Conservation (phyloP, 2,113 vertebrate genomes). For the Candoia aspera region DNA sequence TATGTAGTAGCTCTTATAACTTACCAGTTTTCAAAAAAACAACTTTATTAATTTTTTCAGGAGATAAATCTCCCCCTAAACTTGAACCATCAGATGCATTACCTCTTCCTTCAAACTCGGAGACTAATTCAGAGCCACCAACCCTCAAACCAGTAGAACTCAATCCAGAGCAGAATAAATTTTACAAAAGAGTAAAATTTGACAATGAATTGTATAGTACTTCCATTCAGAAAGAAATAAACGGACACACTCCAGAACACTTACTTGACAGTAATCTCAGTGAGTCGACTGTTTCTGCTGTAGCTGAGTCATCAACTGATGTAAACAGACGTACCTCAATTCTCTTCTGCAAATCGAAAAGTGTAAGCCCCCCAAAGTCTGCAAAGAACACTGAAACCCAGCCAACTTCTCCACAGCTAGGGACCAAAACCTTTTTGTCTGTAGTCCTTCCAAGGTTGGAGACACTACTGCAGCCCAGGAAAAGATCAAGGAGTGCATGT, state of each 20-base stretch:
- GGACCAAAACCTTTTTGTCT: constrained; percentile 96
- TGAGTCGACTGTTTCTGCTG: constrained; percentile 86
- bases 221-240: constrained; percentile 79
- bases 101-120: constrained; percentile 88
- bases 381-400: constrained; percentile 81
- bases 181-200: constrained; percentile 80
- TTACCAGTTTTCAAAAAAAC: constrained; percentile 81
- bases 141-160: constrained; percentile 94
- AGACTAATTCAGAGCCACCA: constrained; percentile 91
- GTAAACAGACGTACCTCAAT: constrained; percentile 90
- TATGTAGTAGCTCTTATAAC: constrained; percentile 78
- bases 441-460: constrained; percentile 98
- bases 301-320: constrained; percentile 84
- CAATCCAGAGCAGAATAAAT: constrained; percentile 83
- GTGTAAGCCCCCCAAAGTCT: constrained; percentile 84
- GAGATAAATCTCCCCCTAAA: constrained; percentile 97
- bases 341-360: constrained; percentile 94
- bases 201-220: constrained; percentile 80
- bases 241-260: constrained; percentile 85
- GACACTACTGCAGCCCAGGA: constrained; percentile 94
- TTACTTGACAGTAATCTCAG: constrained; percentile 84
- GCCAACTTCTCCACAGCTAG: constrained; percentile 85
- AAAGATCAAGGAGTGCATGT: constrained; percentile 90
- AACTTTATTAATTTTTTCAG: constrained; percentile 89
- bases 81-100: constrained; percentile 95